These are phyloP conservation scores for Typhlichthys subterraneus DNA, from an alignment of 2,797 vertebrate species.

Conservation along the genomic window DNA sequence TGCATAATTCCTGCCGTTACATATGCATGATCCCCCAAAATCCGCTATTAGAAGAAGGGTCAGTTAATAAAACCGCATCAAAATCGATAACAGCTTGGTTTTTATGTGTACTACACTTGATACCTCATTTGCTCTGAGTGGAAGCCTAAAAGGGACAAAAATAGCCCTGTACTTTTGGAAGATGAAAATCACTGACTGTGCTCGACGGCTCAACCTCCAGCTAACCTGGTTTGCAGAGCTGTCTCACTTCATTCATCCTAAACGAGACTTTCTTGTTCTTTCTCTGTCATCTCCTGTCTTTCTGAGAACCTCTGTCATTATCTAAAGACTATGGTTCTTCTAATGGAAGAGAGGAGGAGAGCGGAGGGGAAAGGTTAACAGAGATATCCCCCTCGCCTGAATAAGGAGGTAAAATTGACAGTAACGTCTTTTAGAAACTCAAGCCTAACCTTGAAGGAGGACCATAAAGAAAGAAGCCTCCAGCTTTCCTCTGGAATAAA, in stretches of 20 bases:
- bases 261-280: slow-evolving; percentile 41
- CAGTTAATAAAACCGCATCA: slow-evolving; percentile 39
- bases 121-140: slow-evolving; percentile 30
- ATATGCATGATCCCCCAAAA: slow-evolving; percentile 57
- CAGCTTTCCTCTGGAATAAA: slow-evolving; percentile 53
- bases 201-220: slow-evolving; percentile 44
- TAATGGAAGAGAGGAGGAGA: slow-evolving; percentile 58
- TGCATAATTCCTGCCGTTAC: slow-evolving; percentile 73
- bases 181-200: slow-evolving; percentile 29
- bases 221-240: slow-evolving; percentile 31
- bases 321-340: slow-evolving; percentile 54
- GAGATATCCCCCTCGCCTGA: slow-evolving; percentile 71
- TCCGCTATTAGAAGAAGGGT: slow-evolving; percentile 55
- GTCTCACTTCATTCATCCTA: slow-evolving; percentile 40
- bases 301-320: slow-evolving; percentile 56
- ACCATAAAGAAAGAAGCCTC: slow-evolving; percentile 57
- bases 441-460: slow-evolving; percentile 70
- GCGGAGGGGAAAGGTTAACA: slow-evolving; percentile 65
- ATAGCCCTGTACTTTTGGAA: slow-evolving; percentile 31
- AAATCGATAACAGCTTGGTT: slow-evolving; percentile 17
- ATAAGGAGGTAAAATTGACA: slow-evolving; percentile 71
- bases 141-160: slow-evolving; percentile 23
- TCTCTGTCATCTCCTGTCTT: slow-evolving; percentile 46
- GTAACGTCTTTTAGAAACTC: slow-evolving; percentile 70
- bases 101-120: slow-evolving; percentile 19